Evolutionary conservation across 1,140 invertebrate species (phyloP).

Genomic region (Hormaphis cornu): DNA sequence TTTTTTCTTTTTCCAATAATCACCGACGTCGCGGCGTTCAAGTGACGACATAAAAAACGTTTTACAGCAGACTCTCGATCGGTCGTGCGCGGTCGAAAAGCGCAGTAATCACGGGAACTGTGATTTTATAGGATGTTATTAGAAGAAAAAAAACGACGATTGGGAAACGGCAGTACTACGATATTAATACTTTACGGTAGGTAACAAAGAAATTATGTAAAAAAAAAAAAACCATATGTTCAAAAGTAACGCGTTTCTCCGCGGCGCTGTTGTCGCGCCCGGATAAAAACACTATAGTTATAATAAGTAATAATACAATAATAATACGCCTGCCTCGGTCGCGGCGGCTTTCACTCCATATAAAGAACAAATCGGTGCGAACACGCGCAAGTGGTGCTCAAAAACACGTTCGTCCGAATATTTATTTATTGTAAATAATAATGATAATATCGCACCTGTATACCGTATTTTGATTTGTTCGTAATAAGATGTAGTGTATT

Average conservation of each 20-base stretch:
- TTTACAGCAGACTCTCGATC: too few relatives aligned
- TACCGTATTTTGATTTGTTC: not conserved
- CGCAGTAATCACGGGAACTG: too few relatives aligned
- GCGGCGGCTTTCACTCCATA: constrained; percentile 31
- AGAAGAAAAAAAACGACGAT: not conserved
- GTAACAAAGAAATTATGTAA: constrained; percentile 32
- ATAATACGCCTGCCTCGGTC: constrained; percentile 18
- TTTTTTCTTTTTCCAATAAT: too few relatives aligned
- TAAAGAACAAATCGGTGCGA: constrained; percentile 28
- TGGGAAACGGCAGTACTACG: not conserved
- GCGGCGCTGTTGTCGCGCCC: not conserved
- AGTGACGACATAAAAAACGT: too few relatives aligned
- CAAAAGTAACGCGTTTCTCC: not conserved
- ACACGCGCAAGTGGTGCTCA: constrained; percentile 25
- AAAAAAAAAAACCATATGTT: constrained; percentile 32
- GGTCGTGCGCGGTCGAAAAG: too few relatives aligned
- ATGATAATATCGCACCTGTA: not conserved
- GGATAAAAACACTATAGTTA: too few relatives aligned
- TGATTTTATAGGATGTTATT: too few relatives aligned
- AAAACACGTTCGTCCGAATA: constrained; percentile 3
- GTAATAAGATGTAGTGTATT: too few relatives aligned
- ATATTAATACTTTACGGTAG: constrained; percentile 5
- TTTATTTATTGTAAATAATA: not conserved
- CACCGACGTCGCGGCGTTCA: too few relatives aligned
- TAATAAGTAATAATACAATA: too few relatives aligned